Percentiles rank a stretch among this genome's conserved stretches.
Evolutionary conservation across 23 tunicate genomes (phyloP).

Genomic region (Aplidium turbinatum): DNA sequence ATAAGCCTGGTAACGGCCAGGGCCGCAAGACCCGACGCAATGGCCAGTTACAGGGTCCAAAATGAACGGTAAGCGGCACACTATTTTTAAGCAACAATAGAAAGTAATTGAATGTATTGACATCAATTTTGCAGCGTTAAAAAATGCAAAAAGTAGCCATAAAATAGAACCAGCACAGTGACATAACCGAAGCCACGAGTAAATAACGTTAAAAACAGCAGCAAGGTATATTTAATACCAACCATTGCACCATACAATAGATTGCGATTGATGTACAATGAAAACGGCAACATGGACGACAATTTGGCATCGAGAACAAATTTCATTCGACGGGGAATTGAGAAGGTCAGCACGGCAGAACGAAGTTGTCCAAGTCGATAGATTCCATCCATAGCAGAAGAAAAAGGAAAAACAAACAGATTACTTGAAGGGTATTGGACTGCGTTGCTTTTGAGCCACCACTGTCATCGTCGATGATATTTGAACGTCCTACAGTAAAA

Average conservation of each 20-base stretch:
- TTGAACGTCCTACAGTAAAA: no score
- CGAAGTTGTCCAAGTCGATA: no score
- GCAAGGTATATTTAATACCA: no score
- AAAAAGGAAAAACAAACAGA: conserved; percentile 88
- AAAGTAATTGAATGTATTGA: no score
- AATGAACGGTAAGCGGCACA: conserved; percentile 39
- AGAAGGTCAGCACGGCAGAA: no score
- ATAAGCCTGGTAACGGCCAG: conserved; percentile 48
- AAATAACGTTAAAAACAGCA: neutral
- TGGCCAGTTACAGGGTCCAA: conserved; percentile 31
- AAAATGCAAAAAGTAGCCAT: neutral
- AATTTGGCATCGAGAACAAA: no score
- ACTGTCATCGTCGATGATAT: no score
- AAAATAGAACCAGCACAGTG: neutral
- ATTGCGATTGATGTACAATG: no score
- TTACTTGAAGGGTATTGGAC: conserved; percentile 90
- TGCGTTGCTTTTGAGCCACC: conserved; percentile 85
- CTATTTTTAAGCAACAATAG: conserved; percentile 40
- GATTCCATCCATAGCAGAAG: conserved; percentile 24
- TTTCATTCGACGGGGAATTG: no score
- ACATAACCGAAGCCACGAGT: neutral
- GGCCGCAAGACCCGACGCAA: conserved; percentile 50
- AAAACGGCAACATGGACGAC: neutral
- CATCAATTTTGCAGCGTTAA: no score
- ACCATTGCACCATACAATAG: no score